Evolutionary conservation across 2,888 invertebrate genomes (phyloP).

Genomic region (Zonitis immaculata): DNA sequence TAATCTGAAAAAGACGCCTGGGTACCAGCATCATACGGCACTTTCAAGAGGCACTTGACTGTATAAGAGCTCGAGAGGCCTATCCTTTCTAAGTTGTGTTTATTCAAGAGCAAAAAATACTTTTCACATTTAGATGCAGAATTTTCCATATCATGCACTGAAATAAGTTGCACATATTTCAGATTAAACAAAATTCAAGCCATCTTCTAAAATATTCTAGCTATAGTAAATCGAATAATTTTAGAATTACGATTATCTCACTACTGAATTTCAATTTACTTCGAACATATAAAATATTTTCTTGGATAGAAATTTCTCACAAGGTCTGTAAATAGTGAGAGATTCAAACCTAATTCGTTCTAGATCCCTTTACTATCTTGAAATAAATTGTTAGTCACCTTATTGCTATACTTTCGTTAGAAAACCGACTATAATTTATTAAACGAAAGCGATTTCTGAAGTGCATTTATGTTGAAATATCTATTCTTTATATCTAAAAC

Average conservation of each 20-base stretch:
- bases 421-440: conserved; percentile 15
- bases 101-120: conserved; percentile 36
- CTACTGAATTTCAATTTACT: conserved; percentile 9
- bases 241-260: no score
- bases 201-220: neutral
- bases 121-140: conserved; percentile 24
- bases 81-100: conserved; percentile 37
- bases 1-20: conserved; percentile 21
- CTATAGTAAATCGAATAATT: neutral
- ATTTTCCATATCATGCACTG: conserved; percentile 12
- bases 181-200: conserved; percentile 2
- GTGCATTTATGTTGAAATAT: conserved; percentile 23
- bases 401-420: conserved; percentile 7
- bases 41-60: conserved; percentile 34
- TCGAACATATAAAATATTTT: conserved; percentile 13
- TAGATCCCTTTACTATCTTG: conserved; percentile 12
- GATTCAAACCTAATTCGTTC: conserved; percentile 13
- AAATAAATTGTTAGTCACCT: conserved; percentile 8
- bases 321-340: conserved; percentile 12
- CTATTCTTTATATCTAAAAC: conserved; percentile 24
- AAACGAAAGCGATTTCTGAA: conserved; percentile 18
- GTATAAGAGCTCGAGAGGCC: conserved; percentile 34
- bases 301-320: conserved; percentile 11
- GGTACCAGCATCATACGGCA: conserved; percentile 33
- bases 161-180: conserved; percentile 5